Evolutionary conservation across 2,797 vertebrate species (phyloP), one percentile per base, ranked within the genome.

Genomic region (Aeoliscus strigatus): DNA sequence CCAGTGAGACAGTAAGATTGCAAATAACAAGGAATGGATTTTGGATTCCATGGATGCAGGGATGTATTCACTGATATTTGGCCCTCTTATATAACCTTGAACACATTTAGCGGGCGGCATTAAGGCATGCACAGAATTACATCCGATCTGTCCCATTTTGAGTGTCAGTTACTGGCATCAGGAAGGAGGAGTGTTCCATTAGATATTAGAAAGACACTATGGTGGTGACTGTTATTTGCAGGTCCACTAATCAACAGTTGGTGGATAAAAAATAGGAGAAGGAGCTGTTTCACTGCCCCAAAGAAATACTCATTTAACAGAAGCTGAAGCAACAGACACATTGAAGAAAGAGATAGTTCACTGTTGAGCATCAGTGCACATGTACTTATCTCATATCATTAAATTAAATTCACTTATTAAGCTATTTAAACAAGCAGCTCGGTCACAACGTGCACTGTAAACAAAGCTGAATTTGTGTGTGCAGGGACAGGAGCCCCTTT

Each of bases 1-100:
- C 17, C 58, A 15, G 16, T 48, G 46, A 35, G 42, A 53, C 32
- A 51, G 46, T 32, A 39, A 46, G 27, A 7, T 15, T n/a, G n/a
- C n/a, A n/a, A n/a, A 15, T 13, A 6, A 32, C 18, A 21, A 42
- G 41, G 18, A 18, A 27, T 42, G 8, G 6, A 17, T 14, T 12
- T n/a, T 28, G 12, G n/a, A 48, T 31, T 32, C 26, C 26, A 36
- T 32, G 10, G 9, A 14, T 16, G 18, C 27, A 42, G 9, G 8
- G 10, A 24, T 6, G n/a, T 15, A 23, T 16, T 34, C 13, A 14
- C 9, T 40, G 13, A 17, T n/a, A n/a, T n/a, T n/a, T n/a, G n/a
- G n/a, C n/a, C n/a, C n/a, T n/a, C n/a, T n/a, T n/a, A n/a, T n/a
- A n/a, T n/a, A n/a, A n/a, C n/a, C n/a, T n/a, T n/a, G n/a, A n/a